Evolutionary conservation across 23 tunicate genomes (phyloP), one percentile per base, ranked within the genome.

Genomic region (Styela clava): DNA sequence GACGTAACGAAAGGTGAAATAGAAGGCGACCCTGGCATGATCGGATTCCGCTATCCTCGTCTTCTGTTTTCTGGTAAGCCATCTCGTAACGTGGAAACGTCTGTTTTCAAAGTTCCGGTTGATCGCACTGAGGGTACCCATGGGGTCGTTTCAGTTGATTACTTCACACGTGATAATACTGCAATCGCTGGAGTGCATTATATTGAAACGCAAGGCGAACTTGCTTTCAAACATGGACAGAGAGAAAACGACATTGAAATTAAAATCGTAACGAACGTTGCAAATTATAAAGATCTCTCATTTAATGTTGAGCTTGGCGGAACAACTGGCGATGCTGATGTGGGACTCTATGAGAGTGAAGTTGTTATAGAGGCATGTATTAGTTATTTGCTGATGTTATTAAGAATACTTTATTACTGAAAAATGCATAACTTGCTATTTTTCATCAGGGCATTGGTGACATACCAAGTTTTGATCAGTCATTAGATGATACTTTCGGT

Each of bases 161-260:
- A 70, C 63, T 87, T 68, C 67, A 87, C 89, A 31, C 79, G 99
- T 0, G 99, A 96, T 72, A 96, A 91, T 87, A 91, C 99, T 1
- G 99, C 99, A 16, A 79, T 96, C 31, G 81, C 89, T 1, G 99
- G 88, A 9, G 34, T 36, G 31, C 97, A 96, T 81, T 96, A 96
- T 65, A 63, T 33, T 3, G 97, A 96, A 3, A 37, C 83, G 24
- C 34, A 35, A 21, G 97, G 94, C 2, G 61, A 52, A 31, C 36
- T 96, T 16, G 51, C 18, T 16, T 96, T 96, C 52, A 86, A 81
- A 51, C 85, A 85, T 72, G 99, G 99, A 28, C 84, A 91, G 67
- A 72, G 34, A 2, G 73, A 34, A 28, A 88, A 88, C 61, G 29
- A 73, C 3, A 79, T 96, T 32, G 88, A 81, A 7, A 78, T 96